phyloP scores from a whole-genome alignment of 2,888 invertebrate genomes.

The Norana najaformis region DNA sequence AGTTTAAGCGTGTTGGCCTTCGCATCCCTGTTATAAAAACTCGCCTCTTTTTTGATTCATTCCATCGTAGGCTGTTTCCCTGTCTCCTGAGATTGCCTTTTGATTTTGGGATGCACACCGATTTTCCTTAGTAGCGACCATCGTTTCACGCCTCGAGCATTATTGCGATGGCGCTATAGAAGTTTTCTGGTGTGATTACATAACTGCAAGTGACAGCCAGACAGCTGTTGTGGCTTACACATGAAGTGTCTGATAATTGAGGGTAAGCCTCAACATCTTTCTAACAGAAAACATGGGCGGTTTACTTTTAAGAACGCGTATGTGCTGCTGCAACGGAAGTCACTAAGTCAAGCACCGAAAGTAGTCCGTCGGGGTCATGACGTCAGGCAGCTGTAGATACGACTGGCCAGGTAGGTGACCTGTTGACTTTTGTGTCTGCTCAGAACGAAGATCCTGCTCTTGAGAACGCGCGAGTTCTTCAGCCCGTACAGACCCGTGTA shows the following conservation, averaged over 20 bases:
- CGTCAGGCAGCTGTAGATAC: conserved; percentile 48
- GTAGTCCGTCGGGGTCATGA: background rate
- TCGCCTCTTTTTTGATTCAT: too few relatives aligned
- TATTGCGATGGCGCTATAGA: too few relatives aligned
- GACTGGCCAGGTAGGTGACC: conserved; percentile 52
- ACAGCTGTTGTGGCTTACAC: background rate
- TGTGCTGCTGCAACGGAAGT: background rate
- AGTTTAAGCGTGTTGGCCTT: too few relatives aligned
- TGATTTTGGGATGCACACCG: too few relatives aligned
- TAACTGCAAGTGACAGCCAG: background rate
- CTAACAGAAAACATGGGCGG: background rate
- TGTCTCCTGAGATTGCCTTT: too few relatives aligned
- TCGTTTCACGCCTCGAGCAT: too few relatives aligned
- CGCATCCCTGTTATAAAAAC: too few relatives aligned
- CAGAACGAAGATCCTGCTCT: conserved; percentile 56
- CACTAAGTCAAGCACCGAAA: background rate
- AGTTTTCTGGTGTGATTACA: too few relatives aligned
- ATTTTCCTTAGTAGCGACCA: too few relatives aligned
- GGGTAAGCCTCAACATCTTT: background rate
- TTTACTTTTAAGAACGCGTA: background rate
- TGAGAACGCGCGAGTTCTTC: conserved; percentile 47
- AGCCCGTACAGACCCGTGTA: conserved; percentile 57
- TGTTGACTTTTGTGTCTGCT: conserved; percentile 53
- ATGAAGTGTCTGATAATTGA: background rate
- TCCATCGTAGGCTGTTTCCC: too few relatives aligned